Evolutionary conservation across 2,797 vertebrate genomes (phyloP).

Genomic region (Melopsittacus undulatus): DNA sequence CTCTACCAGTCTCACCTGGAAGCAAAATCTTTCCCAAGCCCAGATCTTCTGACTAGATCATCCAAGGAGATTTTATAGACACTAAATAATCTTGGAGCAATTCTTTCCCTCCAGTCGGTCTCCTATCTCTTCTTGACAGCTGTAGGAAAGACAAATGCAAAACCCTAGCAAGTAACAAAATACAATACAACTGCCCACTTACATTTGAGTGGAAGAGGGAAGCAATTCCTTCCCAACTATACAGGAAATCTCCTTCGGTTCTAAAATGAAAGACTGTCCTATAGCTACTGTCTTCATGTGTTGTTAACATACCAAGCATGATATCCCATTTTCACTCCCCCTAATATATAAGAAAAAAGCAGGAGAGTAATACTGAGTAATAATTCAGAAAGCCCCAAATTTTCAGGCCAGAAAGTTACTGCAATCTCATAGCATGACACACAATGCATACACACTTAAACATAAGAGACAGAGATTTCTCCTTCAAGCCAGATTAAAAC

Average conservation of each 20-base stretch:
- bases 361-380: not conserved
- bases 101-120: not conserved
- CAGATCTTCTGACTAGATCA: not conserved
- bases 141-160: not conserved
- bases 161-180: not conserved
- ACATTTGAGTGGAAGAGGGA: not conserved
- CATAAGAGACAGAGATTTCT: accelerated
- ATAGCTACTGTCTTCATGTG: not conserved
- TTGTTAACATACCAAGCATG: not conserved
- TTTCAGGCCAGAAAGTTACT: not conserved
- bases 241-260: not conserved
- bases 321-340: not conserved
- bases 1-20: not conserved
- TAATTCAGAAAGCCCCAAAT: not conserved
- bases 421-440: not conserved
- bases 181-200: not conserved
- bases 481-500: not conserved
- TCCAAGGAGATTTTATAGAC: not conserved
- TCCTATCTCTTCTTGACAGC: not conserved
- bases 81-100: not conserved
- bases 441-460: not conserved
- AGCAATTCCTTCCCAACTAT: not conserved
- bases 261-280: not conserved
- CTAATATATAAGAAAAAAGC: not conserved
- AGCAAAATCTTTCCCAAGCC: not conserved